Percentiles rank a stretch among this genome's conserved stretches.
phyloP scores from a whole-genome alignment of 2,888 invertebrate species.

The Rhingia campestris region DNA sequence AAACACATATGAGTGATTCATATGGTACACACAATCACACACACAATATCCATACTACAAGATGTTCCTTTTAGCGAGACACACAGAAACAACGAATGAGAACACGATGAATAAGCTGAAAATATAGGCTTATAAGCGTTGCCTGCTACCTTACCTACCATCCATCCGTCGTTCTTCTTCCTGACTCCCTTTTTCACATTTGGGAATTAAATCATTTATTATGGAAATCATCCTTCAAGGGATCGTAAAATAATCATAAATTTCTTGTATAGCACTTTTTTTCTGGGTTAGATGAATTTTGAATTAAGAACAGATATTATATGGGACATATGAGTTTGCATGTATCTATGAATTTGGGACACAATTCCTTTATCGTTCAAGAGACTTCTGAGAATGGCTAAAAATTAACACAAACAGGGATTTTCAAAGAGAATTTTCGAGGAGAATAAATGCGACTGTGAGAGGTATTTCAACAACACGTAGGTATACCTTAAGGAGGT shows the following conservation, averaged over 20 bases:
- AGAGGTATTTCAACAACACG: neutral
- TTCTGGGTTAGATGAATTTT: slow-evolving; percentile 28
- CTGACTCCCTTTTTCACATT: slow-evolving; percentile 14
- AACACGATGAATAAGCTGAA: slow-evolving; percentile 17
- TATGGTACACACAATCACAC: slow-evolving; percentile 39
- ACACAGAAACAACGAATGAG: slow-evolving; percentile 25
- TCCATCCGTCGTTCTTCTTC: neutral
- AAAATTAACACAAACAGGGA: neutral
- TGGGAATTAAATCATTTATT: slow-evolving; percentile 61
- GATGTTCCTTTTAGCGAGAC: slow-evolving; percentile 10
- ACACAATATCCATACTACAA: neutral
- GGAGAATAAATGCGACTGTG: neutral
- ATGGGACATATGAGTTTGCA: slow-evolving; percentile 8
- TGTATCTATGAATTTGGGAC: neutral
- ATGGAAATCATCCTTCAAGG: slow-evolving; percentile 55
- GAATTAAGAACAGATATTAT: slow-evolving; percentile 29
- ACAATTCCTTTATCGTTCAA: neutral
- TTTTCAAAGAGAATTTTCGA: neutral
- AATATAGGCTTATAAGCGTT: slow-evolving; percentile 19
- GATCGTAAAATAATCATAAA: slow-evolving; percentile 53
- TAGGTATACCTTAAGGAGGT: slow-evolving; percentile 5
- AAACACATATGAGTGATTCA: slow-evolving; percentile 35
- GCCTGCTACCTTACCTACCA: neutral
- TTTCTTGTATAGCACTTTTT: slow-evolving; percentile 11
- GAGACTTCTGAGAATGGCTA: neutral